These are phyloP conservation scores for Anas acuta DNA, from an alignment of 2,797 vertebrate species.

Conservation along the genomic window DNA sequence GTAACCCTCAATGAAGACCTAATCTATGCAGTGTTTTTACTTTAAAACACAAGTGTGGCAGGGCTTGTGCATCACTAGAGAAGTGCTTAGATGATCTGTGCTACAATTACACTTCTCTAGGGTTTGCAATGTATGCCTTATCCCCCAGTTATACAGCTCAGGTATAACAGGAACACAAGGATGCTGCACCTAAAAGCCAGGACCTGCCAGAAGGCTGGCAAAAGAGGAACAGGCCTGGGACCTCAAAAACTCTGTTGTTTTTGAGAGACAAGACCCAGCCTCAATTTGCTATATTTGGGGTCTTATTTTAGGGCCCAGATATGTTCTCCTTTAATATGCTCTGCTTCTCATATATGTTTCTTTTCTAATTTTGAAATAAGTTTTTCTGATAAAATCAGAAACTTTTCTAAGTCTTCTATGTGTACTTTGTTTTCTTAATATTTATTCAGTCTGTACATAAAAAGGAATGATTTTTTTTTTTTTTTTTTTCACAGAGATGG, in stretches of 20 bases:
- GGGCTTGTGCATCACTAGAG: not conserved
- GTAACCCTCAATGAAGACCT: not conserved
- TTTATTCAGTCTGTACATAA: not conserved
- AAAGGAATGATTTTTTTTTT: not conserved
- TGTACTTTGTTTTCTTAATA: not conserved
- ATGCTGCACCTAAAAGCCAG: not conserved
- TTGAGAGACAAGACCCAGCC: not conserved
- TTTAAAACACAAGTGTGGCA: not conserved
- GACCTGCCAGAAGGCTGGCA: not conserved
- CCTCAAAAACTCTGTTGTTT: not conserved
- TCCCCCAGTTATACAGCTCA: not conserved
- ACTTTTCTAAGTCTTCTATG: not conserved
- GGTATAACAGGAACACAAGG: not conserved
- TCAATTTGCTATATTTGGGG: not conserved
- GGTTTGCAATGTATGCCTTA: not conserved
- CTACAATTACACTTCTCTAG: not conserved
- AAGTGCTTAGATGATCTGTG: not conserved
- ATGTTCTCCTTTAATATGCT: not conserved
- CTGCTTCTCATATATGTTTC: not conserved
- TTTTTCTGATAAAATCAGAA: not conserved
- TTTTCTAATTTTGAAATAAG: not conserved
- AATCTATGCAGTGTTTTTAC: not conserved
- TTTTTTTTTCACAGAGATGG: not conserved
- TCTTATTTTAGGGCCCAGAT: not conserved
- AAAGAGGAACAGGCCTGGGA: not conserved